Evolutionary conservation across 2,113 vertebrate genomes (phyloP).

Genomic region (Osmerus eperlanus): DNA sequence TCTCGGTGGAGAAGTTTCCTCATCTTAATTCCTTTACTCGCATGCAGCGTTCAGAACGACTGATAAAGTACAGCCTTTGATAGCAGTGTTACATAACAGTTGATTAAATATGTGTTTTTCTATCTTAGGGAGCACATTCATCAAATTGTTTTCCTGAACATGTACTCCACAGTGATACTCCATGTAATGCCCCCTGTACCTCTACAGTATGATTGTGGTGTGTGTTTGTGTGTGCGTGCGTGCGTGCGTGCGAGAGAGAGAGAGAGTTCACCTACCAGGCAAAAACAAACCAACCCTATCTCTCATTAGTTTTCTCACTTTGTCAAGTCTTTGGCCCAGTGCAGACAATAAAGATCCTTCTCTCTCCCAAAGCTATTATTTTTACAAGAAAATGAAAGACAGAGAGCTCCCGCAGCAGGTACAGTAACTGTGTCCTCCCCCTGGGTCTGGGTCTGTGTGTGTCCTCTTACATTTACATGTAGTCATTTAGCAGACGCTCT

Average conservation of each 20-base stretch:
- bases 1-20: neutral
- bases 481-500: too few species aligned
- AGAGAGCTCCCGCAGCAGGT: too few species aligned
- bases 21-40: too few species aligned
- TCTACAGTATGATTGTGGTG: neutral
- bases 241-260: neutral
- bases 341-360: neutral
- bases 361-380: neutral
- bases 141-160: too few species aligned
- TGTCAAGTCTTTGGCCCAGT: neutral
- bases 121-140: too few species aligned
- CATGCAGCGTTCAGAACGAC: neutral
- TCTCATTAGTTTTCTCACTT: neutral
- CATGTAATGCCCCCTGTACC: neutral
- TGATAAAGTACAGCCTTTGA: neutral
- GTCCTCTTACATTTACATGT: too few species aligned
- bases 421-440: too few species aligned
- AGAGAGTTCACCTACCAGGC: neutral
- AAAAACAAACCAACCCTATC: too few species aligned
- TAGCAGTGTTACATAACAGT: too few species aligned
- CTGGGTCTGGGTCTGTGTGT: too few species aligned
- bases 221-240: neutral
- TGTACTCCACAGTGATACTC: neutral
- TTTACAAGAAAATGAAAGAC: too few species aligned
- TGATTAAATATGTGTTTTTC: too few species aligned